A percentile compares a stretch with the other conserved stretches of the same genome.
phyloP scores from a whole-genome alignment of 2,888 invertebrate species.

The Cerceris ruficornis region DNA sequence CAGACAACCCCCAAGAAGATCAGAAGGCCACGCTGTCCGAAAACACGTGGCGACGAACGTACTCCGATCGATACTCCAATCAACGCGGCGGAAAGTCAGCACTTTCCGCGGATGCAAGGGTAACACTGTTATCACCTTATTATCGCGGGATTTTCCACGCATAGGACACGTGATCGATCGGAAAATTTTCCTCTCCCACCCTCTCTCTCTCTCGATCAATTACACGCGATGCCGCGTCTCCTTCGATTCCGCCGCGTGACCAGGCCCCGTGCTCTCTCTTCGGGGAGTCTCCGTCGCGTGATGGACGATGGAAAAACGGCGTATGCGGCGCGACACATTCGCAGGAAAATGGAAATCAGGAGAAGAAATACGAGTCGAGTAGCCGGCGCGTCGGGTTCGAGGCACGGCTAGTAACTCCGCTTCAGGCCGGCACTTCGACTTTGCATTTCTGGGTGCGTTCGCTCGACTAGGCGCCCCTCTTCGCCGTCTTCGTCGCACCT shows the following conservation, averaged over 20 bases:
- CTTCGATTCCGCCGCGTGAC: neutral
- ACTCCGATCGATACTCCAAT: conserved; percentile 44
- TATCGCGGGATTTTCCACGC: neutral
- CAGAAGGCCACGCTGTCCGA: conserved; percentile 42
- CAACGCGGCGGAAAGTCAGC: conserved; percentile 19
- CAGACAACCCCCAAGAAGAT: neutral
- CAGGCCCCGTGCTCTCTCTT: neutral
- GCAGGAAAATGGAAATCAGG: conserved; percentile 17
- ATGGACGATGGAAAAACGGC: neutral
- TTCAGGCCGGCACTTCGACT: conserved; percentile 69
- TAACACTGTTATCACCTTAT: conserved; percentile 27
- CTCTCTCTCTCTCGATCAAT: conserved; percentile 11
- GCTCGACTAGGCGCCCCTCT: conserved; percentile 64
- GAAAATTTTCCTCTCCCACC: neutral
- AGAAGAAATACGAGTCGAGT: conserved; percentile 13
- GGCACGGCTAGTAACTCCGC: conserved; percentile 58
- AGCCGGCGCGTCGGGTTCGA: conserved; percentile 59
- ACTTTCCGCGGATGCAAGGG: conserved; percentile 14
- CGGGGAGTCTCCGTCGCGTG: conserved; percentile 8
- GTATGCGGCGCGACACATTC: conserved; percentile 6
- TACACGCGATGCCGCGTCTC: neutral
- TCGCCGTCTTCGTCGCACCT: conserved; percentile 73
- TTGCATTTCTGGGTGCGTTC: conserved; percentile 70
- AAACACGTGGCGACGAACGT: conserved; percentile 54
- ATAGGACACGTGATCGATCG: conserved; percentile 19